Percentiles rank a stretch among this genome's conserved stretches.
phyloP scores from a whole-genome alignment of 2,113 vertebrate genomes.

The Caloenas nicobarica region DNA sequence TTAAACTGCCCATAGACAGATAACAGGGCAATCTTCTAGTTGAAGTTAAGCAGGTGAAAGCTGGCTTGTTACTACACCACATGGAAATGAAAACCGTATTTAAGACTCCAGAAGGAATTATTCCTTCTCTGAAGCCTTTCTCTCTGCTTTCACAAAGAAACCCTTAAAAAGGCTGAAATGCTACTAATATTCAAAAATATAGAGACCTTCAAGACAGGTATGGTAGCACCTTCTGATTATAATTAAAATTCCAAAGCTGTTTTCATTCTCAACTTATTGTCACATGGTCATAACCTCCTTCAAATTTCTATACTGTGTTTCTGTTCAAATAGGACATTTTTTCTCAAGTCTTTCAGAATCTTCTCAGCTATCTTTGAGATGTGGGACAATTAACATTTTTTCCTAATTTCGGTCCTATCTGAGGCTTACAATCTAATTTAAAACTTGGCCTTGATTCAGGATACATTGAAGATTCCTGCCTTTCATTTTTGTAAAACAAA shows the following conservation, averaged over 20 bases:
- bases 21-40: not conserved
- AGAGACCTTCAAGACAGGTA: not conserved
- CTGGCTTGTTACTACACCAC: not conserved
- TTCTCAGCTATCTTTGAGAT: not conserved
- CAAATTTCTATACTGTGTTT: not conserved
- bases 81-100: not conserved
- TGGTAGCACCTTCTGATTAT: not conserved
- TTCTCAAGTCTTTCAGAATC: not conserved
- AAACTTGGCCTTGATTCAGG: conserved; percentile 8
- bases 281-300: not conserved
- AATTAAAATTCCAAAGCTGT: not conserved
- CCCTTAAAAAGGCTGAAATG: not conserved
- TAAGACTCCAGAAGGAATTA: not conserved
- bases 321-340: not conserved
- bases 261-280: not conserved
- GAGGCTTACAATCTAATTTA: conserved; percentile 17
- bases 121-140: not conserved
- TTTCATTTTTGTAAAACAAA: conserved; percentile 19
- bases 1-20: not conserved
- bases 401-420: not conserved
- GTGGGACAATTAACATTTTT: not conserved
- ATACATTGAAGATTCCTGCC: not conserved
- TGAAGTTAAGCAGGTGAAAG: not conserved
- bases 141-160: not conserved
- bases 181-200: not conserved